phyloP scores from a whole-genome alignment of 2,888 invertebrate genomes.

The Lasioglossum lativentre region DNA sequence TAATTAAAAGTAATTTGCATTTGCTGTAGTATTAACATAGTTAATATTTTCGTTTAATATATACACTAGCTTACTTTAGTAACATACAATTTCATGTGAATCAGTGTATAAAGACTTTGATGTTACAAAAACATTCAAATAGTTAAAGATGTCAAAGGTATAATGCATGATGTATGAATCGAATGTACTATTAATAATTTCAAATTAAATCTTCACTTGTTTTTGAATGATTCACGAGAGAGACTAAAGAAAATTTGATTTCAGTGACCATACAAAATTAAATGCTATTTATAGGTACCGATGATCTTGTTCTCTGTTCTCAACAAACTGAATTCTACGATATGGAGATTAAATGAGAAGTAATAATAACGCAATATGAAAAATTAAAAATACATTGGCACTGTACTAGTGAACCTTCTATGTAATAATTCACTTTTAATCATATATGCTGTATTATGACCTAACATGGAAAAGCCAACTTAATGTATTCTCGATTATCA shows the following conservation, averaged over 20 bases:
- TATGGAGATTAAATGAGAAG: not conserved
- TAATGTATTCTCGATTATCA: not conserved
- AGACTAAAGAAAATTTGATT: not conserved
- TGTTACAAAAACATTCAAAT: constrained; percentile 30
- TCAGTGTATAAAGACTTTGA: constrained; percentile 23
- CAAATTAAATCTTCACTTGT: constrained; percentile 8
- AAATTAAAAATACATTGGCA: constrained; percentile 11
- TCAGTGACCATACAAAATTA: constrained; percentile 2
- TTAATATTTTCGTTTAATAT: constrained; percentile 35
- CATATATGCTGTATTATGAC: constrained; percentile 17
- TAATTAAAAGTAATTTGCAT: constrained; percentile 15
- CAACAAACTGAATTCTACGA: not conserved
- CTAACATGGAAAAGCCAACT: constrained; percentile 35
- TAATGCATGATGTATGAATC: constrained; percentile 23
- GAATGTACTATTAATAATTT: constrained; percentile 23
- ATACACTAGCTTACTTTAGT: constrained; percentile 44
- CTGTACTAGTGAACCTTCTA: constrained; percentile 19
- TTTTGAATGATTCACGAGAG: not conserved
- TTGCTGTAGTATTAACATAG: constrained; percentile 45
- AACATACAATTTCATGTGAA: constrained; percentile 33
- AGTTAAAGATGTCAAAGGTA: constrained; percentile 16
- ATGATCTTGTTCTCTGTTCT: not conserved
- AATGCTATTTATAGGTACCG: not conserved
- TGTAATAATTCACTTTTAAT: constrained; percentile 19
- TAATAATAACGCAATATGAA: constrained; percentile 1